phyloP scores from a whole-genome alignment of 2,797 vertebrate genomes.

The Garrulus glandarius region DNA sequence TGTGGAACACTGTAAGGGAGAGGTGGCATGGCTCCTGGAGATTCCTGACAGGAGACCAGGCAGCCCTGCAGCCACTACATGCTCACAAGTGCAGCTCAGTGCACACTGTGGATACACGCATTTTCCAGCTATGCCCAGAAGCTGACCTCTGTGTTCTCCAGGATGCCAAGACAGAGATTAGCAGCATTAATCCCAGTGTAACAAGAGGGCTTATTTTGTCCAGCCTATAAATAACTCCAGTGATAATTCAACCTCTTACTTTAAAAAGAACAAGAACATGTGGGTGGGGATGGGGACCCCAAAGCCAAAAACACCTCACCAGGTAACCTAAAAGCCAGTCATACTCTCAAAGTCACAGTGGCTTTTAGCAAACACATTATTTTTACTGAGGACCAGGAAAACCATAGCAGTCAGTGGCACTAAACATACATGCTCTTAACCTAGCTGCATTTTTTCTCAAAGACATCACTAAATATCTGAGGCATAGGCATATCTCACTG shows the following conservation, averaged over 20 bases:
- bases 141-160: not conserved
- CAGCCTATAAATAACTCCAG: not conserved
- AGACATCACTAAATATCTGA: not conserved
- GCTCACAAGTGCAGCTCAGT: fast-evolving
- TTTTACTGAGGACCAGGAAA: not conserved
- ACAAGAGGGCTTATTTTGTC: not conserved
- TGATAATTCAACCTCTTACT: not conserved
- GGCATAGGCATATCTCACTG: not conserved
- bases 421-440: fast-evolving
- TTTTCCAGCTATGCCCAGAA: not conserved
- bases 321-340: not conserved
- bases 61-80: fast-evolving
- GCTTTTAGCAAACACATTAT: not conserved
- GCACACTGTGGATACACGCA: not conserved
- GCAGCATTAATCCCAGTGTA: not conserved
- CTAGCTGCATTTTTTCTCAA: not conserved
- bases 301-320: not conserved
- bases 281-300: not conserved
- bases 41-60: not conserved
- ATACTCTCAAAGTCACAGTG: not conserved
- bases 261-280: not conserved
- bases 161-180: not conserved
- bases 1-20: not conserved
- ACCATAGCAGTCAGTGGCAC: not conserved
- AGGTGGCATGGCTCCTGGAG: fast-evolving